Base-by-base conservation (phyloP, 2,797 vertebrate species). In the Martes flavigula region DNA sequence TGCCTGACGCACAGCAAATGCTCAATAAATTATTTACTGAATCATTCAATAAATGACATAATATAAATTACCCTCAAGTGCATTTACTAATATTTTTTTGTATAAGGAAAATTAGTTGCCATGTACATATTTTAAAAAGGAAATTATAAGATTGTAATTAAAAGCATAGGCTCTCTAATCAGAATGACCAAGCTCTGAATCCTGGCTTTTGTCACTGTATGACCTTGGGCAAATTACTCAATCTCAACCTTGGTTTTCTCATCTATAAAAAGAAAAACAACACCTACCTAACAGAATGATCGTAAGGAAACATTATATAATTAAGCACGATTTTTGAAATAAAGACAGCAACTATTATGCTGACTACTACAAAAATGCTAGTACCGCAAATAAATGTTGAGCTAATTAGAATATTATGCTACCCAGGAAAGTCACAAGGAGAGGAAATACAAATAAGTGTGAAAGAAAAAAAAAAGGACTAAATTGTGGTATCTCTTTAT, bases 231-330 rank as follows among this genome's bases (percentile, higher is more conserved):
- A 96, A 92, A 70, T 70, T 60, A 96, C 40, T 93, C 87, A 78
- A 95, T 92, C 56, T 95, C 86, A 81, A 23, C 27, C 32, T 87
- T 21, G 35, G 27, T 66, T 95, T 95, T 93, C 81, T 97, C 46
- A 87, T 54, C 85, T 90, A 87, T 75, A 91, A 92, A 92, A 18
- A 38, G 78, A 35, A 21, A 54, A 96, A 77, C 14, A 85, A 2
- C 38, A 46, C 3, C 32, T 96, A 95, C 21, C 84, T 94, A 83
- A 95, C 7, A 94, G 90, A 91, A 94, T 23, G 5, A 66, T 40
- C 62, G 11, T 21, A 87, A 88, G 62, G 13, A 81, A 91, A 96
- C 94, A 68, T 66, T 8, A 90, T 8, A 64, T 82, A 87, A 77
- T 79, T 91, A 92, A 8, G 56, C 18, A 94, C 15, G 91, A 72